Evolutionary conservation across 35 echinoderm and acorn worm genomes (phyloP).

Genomic region (Eucidaris tribuloides): DNA sequence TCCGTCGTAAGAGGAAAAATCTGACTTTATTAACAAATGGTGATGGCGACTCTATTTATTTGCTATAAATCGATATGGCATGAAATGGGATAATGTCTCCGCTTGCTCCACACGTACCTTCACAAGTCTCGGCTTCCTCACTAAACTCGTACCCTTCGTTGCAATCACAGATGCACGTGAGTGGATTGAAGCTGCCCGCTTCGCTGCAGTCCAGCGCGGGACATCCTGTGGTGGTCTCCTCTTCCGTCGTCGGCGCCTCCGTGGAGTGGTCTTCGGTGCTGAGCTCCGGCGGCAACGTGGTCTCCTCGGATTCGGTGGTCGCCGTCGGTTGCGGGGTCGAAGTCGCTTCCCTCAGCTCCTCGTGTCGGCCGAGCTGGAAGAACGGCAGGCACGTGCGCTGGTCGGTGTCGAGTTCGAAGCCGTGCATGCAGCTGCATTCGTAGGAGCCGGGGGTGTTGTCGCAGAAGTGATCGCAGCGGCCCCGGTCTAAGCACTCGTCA

Average conservation of each 20-base stretch:
- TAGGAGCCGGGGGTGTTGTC: slow-evolving; percentile 34
- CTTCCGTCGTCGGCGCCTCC: not conserved
- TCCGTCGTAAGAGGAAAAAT: no score
- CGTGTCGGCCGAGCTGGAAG: slow-evolving; percentile 11
- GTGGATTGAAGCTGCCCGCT: not conserved
- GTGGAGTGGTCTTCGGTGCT: not conserved
- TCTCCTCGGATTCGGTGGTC: not conserved
- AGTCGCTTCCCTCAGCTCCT: not conserved
- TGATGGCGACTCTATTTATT: no score
- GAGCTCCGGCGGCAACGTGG: not conserved
- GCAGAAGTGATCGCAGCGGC: slow-evolving; percentile 13
- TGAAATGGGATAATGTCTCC: no score
- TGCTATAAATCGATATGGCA: no score
- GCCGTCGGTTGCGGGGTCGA: not conserved
- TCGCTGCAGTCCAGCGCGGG: not conserved
- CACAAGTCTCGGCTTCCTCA: not conserved
- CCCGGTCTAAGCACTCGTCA: not conserved
- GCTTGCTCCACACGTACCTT: not conserved
- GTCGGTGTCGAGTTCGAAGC: slow-evolving; percentile 30
- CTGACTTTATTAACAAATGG: no score
- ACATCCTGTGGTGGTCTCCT: not conserved
- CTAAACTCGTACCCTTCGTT: not conserved
- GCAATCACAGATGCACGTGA: not conserved
- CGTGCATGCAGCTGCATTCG: slow-evolving; percentile 20
- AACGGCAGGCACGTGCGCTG: not conserved